Evolutionary conservation across 2,797 vertebrate genomes (phyloP).

Genomic region (Enteromius mattozi): DNA sequence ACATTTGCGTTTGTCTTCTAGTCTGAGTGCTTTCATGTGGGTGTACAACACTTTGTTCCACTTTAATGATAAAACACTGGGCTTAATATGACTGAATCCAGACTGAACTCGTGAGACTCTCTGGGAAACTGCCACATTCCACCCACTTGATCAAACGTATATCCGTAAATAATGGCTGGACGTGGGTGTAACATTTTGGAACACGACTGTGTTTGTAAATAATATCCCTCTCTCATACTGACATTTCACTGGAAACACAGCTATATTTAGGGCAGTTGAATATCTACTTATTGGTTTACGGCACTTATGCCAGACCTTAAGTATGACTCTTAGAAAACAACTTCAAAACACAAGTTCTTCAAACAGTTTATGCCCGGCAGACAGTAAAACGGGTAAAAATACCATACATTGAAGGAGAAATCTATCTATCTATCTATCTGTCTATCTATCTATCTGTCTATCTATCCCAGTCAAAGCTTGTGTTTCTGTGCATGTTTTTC

Average conservation of each 20-base stretch:
- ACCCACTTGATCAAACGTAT: constrained; percentile 33
- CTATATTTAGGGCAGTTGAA: constrained; percentile 51
- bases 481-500: constrained; percentile 33
- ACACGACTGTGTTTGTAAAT: constrained; percentile 47
- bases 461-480: constrained; percentile 15
- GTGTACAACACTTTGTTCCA: neutral
- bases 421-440: neutral
- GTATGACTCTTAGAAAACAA: constrained; percentile 21
- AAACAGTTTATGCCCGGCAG: neutral
- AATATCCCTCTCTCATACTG: constrained; percentile 25
- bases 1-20: neutral
- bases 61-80: neutral
- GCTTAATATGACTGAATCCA: neutral
- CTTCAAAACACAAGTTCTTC: neutral
- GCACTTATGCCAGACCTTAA: constrained; percentile 5
- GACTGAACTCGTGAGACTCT: constrained; percentile 3
- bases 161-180: constrained; percentile 24
- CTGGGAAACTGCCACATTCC: constrained; percentile 16
- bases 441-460: neutral
- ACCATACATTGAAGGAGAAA: neutral
- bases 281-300: constrained; percentile 40
- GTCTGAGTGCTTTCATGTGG: neutral
- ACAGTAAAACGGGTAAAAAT: neutral
- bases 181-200: constrained; percentile 24
- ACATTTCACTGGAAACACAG: constrained; percentile 38